Evolutionary conservation across 2,797 vertebrate species (phyloP), one percentile per base, ranked within the genome.

Genomic region (Danio kyathit): DNA sequence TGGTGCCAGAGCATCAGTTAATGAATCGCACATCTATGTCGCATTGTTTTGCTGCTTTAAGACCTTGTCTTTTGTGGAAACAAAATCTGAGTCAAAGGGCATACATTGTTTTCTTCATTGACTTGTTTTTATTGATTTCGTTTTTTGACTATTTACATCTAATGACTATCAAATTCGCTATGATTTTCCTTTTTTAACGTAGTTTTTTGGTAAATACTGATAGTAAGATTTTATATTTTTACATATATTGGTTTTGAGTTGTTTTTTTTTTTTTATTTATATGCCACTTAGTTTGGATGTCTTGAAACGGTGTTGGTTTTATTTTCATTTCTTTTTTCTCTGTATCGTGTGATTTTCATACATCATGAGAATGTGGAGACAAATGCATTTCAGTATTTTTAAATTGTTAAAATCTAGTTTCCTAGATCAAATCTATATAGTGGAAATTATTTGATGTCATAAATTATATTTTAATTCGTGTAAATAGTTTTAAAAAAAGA

Each of bases 401-500:
- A 96, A 98, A 98, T 97, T 96, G 96, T 98, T 97, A 90, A 95
- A 95, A 94, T 95, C 97, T 99, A 99, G 97, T 99, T 99, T 99
- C 97, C 93, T 99, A 99, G 97, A 96, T 96, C 95, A 95, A 95
- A 96, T 94, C 94, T 96, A 96, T 91, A 96, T 94, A 93, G 95
- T 95, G 96, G 93, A 96, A 91, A 96, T 95, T 95, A 96, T 97
- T 95, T 94, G 83, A 96, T 98, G 95, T 96, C 98, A 97, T 97
- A 99, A 98, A 96, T 97, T 97, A 97, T 99, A 99, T 99, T 99
- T 99, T 98, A 98, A 97, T 95, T 97, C 96, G 93, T 99, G 97
- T 98, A 98, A 96, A 99, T 98, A 98, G 94, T 97, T 97, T 95
- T 94, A 95, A 96, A 96, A 93, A 89, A 89, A 91, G 96, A 95